These are phyloP conservation scores for Ivindomyrus marchei DNA, from an alignment of 2,113 vertebrate species.

Conservation along the genomic window DNA sequence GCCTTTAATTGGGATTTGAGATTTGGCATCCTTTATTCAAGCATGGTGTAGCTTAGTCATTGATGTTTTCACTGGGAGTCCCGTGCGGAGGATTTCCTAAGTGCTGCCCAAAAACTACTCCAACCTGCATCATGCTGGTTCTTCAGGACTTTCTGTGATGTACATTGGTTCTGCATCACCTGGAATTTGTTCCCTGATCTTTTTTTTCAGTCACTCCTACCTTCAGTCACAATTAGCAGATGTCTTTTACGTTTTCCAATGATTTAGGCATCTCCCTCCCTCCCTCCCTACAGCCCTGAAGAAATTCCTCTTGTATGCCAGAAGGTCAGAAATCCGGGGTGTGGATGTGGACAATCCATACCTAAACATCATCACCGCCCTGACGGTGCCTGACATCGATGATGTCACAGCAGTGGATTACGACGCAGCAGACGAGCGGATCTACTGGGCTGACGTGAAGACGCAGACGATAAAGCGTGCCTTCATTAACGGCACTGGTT, in stretches of 20 bases:
- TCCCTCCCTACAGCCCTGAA: conserved; percentile 71
- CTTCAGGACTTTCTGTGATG: neutral
- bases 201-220: neutral
- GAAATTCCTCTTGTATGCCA: conserved; percentile 87
- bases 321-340: conserved; percentile 88
- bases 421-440: conserved; percentile 80
- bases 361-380: conserved; percentile 94
- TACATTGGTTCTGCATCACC: neutral
- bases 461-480: conserved; percentile 92
- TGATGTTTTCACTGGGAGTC: neutral
- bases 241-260: neutral
- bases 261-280: neutral
- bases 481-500: conserved; percentile 91
- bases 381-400: conserved; percentile 94
- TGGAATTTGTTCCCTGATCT: neutral
- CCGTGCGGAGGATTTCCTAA: neutral
- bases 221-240: neutral
- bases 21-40: neutral
- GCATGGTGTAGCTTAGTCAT: neutral
- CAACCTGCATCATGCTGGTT: neutral
- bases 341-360: conserved; percentile 96
- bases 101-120: neutral
- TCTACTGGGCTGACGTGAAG: conserved; percentile 97
- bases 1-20: neutral
- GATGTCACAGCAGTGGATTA: conserved; percentile 95